Evolutionary conservation across 2,797 vertebrate genomes (phyloP), one percentile per base, ranked within the genome.

Genomic region (Poeciliopsis presidionis): DNA sequence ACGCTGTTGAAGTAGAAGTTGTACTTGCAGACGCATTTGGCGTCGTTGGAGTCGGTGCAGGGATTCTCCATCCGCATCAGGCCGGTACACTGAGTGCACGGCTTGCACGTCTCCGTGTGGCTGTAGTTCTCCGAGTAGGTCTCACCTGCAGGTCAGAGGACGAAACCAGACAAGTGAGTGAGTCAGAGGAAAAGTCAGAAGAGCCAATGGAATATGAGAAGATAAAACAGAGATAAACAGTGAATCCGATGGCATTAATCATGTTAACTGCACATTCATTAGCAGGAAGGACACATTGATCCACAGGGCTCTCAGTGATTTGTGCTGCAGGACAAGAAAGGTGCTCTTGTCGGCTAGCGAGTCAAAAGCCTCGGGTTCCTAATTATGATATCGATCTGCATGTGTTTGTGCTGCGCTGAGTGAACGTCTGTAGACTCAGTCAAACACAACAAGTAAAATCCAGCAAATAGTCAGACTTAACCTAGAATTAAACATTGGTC

Each of bases 41-140:
- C 97, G 9, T 99, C 95, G 28, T 97, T 98, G 0, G 97, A 97
- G 94, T 99, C 98, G 14, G 98, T 98, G 87, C 98, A 99, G 0
- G 98, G 98, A 0, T 97, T 97, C 0, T 91, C 90, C 97, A 99
- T 97, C 69, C 97, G 96, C 95, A 97, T 97, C 89, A 98, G 94
- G 47, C 97, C 97, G 30, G 90, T 89, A 6, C 98, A 99, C 89
- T 96, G 90, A 0, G 96, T 98, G 94, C 98, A 99, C 0, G 94
- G 91, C 77, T 89, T 93, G 90, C 98, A 99, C 0, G 89, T 80
- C 90, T 98, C 98, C 0, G 92, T 97, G 93, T 94, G 95, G 7
- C 98, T 99, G 95, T 96, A 95, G 14, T 86, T 93, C 76, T 97
- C 97, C 0, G 98, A 99, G 94, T 93, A 99, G 2, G 96, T 98